Evolutionary conservation across 2,888 invertebrate genomes (phyloP).

Genomic region (Strigamia crassipes): DNA sequence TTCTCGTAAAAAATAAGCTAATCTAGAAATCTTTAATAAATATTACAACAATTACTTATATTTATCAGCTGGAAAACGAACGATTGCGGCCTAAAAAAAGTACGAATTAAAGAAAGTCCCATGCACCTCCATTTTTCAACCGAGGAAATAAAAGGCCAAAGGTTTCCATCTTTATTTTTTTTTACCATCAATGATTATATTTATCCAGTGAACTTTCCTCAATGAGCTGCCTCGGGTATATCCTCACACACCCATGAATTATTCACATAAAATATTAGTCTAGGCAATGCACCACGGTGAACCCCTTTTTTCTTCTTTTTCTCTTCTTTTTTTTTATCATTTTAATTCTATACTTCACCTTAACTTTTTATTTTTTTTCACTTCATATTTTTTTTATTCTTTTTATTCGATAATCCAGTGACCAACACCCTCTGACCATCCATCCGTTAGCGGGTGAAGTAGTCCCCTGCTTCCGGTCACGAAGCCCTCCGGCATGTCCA

Average conservation of each 20-base stretch:
- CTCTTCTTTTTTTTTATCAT: background rate
- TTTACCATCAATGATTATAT: background rate
- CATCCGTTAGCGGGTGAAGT: slow-evolving; percentile 30
- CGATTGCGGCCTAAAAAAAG: no score
- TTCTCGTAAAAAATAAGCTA: no score
- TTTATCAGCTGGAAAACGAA: no score
- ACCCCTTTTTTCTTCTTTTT: background rate
- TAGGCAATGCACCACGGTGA: slow-evolving; percentile 20
- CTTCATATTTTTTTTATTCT: background rate
- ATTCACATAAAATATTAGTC: slow-evolving; percentile 24
- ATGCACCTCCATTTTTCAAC: background rate
- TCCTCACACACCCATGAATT: slow-evolving; percentile 15
- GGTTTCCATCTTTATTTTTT: background rate
- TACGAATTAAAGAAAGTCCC: no score
- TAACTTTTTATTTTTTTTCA: slow-evolving; percentile 3
- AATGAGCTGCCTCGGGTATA: slow-evolving; percentile 17
- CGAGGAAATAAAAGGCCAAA: background rate
- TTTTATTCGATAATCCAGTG: slow-evolving; percentile 8
- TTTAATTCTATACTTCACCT: background rate
- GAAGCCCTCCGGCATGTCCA: slow-evolving; percentile 20
- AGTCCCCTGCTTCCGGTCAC: slow-evolving; percentile 29
- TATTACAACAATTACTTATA: no score
- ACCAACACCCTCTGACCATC: slow-evolving; percentile 33
- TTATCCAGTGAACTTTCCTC: slow-evolving; percentile 31
- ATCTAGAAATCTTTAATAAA: no score